These are phyloP conservation scores for Pogonomyrmex barbatus DNA, from an alignment of 1,140 invertebrate genomes.

Conservation along the genomic window DNA sequence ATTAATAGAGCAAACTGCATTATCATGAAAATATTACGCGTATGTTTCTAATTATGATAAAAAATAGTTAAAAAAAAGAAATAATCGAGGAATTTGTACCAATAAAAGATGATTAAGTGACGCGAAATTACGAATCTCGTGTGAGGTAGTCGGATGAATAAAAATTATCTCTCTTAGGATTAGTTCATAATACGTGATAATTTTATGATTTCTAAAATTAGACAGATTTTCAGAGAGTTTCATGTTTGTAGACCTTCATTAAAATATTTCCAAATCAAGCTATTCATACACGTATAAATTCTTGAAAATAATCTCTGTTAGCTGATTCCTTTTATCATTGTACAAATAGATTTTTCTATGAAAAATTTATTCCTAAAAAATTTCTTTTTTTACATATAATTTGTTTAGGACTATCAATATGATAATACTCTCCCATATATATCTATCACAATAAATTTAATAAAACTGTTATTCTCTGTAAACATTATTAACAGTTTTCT, in stretches of 20 bases:
- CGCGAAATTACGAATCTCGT: not conserved
- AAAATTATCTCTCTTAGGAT: constrained; percentile 60
- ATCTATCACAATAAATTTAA: no score
- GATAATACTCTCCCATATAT: no score
- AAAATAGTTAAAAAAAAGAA: not conserved
- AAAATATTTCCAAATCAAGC: constrained; percentile 57
- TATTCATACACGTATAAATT: constrained; percentile 71
- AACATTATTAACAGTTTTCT: no score
- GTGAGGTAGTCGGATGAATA: not conserved
- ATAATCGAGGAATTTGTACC: not conserved
- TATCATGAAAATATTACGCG: not conserved
- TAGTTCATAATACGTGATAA: constrained; percentile 25
- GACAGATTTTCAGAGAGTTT: constrained; percentile 75
- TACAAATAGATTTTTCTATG: constrained; percentile 44
- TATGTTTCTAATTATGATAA: not conserved
- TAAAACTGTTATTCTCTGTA: no score
- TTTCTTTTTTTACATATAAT: no score
- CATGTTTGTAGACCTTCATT: constrained; percentile 70
- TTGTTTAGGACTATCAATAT: no score
- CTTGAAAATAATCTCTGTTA: constrained; percentile 73
- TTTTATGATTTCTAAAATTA: constrained; percentile 68
- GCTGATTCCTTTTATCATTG: constrained; percentile 8
- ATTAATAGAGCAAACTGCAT: not conserved
- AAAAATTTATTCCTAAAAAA: not conserved
- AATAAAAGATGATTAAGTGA: not conserved